Evolutionary conservation across 2,113 vertebrate genomes (phyloP).

Genomic region (Poeciliopsis occidentalis): DNA sequence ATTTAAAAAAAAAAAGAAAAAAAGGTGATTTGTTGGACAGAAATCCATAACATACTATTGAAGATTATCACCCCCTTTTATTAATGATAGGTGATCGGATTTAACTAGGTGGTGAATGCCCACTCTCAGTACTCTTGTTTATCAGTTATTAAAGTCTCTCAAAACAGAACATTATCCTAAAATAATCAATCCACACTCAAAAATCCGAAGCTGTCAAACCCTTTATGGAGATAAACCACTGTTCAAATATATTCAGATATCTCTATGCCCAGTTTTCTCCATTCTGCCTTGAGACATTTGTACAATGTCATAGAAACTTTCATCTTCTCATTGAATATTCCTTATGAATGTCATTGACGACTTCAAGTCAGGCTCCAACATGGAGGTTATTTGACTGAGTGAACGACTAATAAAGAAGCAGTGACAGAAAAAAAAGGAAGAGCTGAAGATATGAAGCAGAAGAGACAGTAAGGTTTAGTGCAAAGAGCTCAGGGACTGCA

Average conservation of each 20-base stretch:
- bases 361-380: conserved; percentile 43
- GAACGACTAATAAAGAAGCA: conserved; percentile 35
- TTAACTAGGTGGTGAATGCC: background rate
- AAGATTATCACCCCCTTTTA: background rate
- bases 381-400: conserved; percentile 40
- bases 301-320: conserved; percentile 55
- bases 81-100: background rate
- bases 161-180: background rate
- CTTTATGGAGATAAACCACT: conserved; percentile 14
- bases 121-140: background rate
- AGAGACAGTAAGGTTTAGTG: conserved; percentile 48
- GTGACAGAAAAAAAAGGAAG: conserved; percentile 33
- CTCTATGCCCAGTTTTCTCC: conserved; percentile 31
- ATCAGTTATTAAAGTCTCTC: background rate
- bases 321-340: conserved; percentile 57
- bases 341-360: conserved; percentile 43
- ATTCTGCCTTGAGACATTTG: conserved; percentile 40
- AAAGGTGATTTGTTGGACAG: background rate
- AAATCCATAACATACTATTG: background rate
- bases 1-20: no score
- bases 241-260: conserved; percentile 16
- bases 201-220: background rate
- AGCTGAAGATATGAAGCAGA: conserved; percentile 32
- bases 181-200: conserved; percentile 3
- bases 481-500: conserved; percentile 45